Evolutionary conservation across 2,888 invertebrate species (phyloP), one percentile per base, ranked within the genome.

Genomic region (Ochropleura plecta): DNA sequence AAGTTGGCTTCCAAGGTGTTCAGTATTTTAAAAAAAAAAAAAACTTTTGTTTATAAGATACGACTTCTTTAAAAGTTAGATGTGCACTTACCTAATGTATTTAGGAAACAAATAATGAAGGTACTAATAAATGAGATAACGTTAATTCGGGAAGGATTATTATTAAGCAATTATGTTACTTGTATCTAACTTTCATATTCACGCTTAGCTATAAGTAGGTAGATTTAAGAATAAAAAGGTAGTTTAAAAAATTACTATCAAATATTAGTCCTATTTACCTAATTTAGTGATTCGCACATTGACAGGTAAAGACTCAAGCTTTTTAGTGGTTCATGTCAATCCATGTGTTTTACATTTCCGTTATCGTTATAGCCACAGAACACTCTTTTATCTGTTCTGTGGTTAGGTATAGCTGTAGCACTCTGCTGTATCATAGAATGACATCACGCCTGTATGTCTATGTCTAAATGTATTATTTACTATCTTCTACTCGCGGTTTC

Each of bases 1-100:
- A 62, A 62, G 44, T 62, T 62, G 62, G 44, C 44, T 62, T 62
- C 78, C 6, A 78, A 69, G 51, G 5, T n/a, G 12, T 62, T 51
- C 40, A 66, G 59, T 53, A 20, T 18, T 30, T 30, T 30, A 30
- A 2, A 30, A 30, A 30, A 30, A 30, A 30, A 30, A 30, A 18
- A 60, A 60, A 78, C 44, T 66, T 66, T 20, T 12, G 18, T 51
- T 76, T 51, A 18, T 46, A 46, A 20, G 53, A 30, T 59, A 42
- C 30, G 30, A 30, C n/a, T 30, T 46, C 76, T 78, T 40, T 53
- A 30, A 76, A 78, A 76, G 46, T 69, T 60, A 30, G 40, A 78
- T 7, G 40, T 60, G 40, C 46, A 53, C 10, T 40, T 63, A 51
- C 7, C 46, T 48, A 74, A 53, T 55, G 40, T 63, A 48, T 55